phyloP scores from a whole-genome alignment of 2,888 invertebrate genomes.

The Caenorhabditis zanzibari region DNA sequence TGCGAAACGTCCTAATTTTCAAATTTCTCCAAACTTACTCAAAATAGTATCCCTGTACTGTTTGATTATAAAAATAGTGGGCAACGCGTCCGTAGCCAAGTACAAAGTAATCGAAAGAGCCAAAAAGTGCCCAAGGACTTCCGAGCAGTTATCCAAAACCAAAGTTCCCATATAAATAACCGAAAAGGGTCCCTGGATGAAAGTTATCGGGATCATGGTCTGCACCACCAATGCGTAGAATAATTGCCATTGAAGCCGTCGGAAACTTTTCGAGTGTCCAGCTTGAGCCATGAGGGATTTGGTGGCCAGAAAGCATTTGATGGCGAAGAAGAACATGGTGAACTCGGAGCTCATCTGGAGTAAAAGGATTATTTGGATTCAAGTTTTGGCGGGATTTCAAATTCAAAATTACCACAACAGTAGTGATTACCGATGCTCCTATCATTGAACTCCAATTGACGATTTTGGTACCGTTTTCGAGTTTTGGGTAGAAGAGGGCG shows the following conservation, averaged over 20 bases:
- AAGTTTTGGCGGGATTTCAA: no score
- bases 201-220: slow-evolving; percentile 33
- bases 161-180: slow-evolving; percentile 16
- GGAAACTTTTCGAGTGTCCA: slow-evolving; percentile 16
- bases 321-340: slow-evolving; percentile 28
- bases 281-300: slow-evolving; percentile 12
- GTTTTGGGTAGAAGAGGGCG: slow-evolving; percentile 22
- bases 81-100: slow-evolving; percentile 32
- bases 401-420: slow-evolving; percentile 2
- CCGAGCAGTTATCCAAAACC: background rate
- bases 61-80: slow-evolving; percentile 19
- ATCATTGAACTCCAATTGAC: slow-evolving; percentile 31
- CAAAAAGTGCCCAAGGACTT: slow-evolving; percentile 14
- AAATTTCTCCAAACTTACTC: no score
- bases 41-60: no score
- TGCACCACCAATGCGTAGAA: slow-evolving; percentile 39
- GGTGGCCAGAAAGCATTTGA: slow-evolving; percentile 23
- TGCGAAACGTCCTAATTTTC: no score
- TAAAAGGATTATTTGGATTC: no score
- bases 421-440: slow-evolving; percentile 7
- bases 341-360: slow-evolving; percentile 18
- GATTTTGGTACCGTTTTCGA: background rate
- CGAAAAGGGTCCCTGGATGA: slow-evolving; percentile 42
- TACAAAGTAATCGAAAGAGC: slow-evolving; percentile 27
- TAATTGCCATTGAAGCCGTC: slow-evolving; percentile 36